Conservation (phyloP, 2,797 vertebrate species). For the Mionectes olivaceus region DNA sequence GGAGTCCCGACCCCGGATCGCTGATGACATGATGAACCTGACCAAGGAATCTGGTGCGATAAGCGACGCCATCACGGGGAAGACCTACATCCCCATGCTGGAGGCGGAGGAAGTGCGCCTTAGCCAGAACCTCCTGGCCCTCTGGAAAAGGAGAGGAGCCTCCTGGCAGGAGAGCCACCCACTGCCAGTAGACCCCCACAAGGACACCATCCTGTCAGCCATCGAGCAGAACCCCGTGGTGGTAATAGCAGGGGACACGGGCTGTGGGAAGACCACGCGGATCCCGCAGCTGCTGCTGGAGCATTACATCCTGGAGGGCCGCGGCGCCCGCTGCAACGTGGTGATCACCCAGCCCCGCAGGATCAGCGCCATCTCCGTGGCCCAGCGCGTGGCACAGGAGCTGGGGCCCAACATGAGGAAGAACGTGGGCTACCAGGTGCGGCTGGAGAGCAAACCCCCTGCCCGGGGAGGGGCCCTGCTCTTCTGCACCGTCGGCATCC, state of each 20-base stretch:
- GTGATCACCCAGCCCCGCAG: conserved; percentile 94
- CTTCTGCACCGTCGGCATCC: conserved; percentile 95
- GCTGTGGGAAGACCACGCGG: conserved; percentile 95
- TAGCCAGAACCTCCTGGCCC: conserved; percentile 79
- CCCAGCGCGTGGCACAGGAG: conserved; percentile 91
- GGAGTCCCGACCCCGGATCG: conserved; percentile 83
- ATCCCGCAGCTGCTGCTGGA: conserved; percentile 95
- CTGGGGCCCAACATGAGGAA: conserved; percentile 87
- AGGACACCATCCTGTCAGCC: conserved; percentile 84
- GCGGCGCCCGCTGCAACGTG: conserved; percentile 89
- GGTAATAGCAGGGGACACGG: conserved; percentile 93
- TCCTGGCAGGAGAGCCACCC: conserved; percentile 75
- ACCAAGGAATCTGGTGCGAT: conserved; percentile 79
- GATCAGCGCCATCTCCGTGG: conserved; percentile 95
- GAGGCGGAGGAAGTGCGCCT: conserved; percentile 76
- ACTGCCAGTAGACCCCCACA: conserved; percentile 90
- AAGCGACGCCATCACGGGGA: conserved; percentile 89
- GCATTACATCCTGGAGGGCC: conserved; percentile 80
- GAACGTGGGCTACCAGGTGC: conserved; percentile 94
- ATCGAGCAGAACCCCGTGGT: conserved; percentile 87
- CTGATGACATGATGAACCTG: conserved; percentile 81
- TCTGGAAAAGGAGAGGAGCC: conserved; percentile 82
- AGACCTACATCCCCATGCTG: conserved; percentile 79
- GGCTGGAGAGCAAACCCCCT: conserved; percentile 91
- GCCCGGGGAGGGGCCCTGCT: conserved; percentile 89